phyloP scores from a whole-genome alignment of 2,888 invertebrate genomes.

The Pinctada fucata region DNA sequence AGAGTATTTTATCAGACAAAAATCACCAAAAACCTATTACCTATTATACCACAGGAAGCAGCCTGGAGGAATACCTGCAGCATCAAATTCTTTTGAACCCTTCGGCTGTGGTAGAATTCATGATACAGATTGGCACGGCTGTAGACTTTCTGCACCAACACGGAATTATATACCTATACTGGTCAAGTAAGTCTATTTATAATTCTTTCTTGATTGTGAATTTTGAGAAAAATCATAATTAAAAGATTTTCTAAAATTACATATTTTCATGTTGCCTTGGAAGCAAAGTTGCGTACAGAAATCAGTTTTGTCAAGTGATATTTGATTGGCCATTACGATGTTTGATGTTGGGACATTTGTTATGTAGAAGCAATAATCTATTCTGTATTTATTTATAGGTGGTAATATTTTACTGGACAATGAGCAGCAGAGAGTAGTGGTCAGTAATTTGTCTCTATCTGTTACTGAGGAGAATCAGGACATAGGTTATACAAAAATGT shows the following conservation, averaged over 20 bases:
- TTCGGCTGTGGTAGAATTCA: conserved; percentile 16
- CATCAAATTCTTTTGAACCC: conserved; percentile 13
- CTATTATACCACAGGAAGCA: too few relatives aligned
- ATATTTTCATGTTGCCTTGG: too few relatives aligned
- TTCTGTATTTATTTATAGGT: conserved; percentile 1
- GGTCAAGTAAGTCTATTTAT: conserved; percentile 30
- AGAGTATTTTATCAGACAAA: too few relatives aligned
- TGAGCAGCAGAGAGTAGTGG: conserved; percentile 7
- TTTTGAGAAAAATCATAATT: too few relatives aligned
- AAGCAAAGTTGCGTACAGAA: too few relatives aligned
- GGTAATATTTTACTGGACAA: conserved; percentile 27
- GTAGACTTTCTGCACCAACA: conserved; percentile 30
- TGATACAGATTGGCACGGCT: conserved; percentile 30
- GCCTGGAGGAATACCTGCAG: conserved; percentile 26
- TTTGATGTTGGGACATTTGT: too few relatives aligned
- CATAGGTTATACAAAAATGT: conserved; percentile 31
- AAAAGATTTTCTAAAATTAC: too few relatives aligned
- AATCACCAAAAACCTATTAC: too few relatives aligned
- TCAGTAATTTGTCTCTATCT: conserved; percentile 31
- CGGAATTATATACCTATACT: conserved; percentile 39
- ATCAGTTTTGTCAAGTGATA: too few relatives aligned
- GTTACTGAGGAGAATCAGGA: conserved; percentile 21
- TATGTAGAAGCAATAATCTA: too few relatives aligned
- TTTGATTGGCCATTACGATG: too few relatives aligned
- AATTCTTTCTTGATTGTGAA: background rate